Conservation (phyloP, 2,113 vertebrate genomes). For the Tachycineta bicolor region DNA sequence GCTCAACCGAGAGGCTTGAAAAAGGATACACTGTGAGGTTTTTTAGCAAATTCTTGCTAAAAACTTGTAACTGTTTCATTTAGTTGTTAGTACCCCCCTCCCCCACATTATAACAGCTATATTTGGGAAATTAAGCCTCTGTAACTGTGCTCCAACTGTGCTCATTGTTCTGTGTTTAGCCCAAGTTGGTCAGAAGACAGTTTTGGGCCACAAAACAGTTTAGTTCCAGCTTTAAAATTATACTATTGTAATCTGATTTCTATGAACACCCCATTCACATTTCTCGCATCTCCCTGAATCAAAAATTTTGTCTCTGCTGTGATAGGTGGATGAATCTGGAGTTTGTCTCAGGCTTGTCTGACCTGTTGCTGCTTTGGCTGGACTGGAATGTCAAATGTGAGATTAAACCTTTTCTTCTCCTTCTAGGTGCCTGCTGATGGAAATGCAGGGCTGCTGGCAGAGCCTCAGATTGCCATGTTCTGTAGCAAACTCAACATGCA, state of each 20-base stretch:
- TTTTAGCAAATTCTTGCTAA: background rate
- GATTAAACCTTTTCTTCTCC: background rate
- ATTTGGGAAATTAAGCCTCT: background rate
- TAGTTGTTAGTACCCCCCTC: background rate
- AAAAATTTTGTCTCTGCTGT: background rate
- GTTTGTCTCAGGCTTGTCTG: background rate
- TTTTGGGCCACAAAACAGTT: background rate
- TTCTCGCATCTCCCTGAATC: background rate
- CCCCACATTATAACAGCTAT: rapidly evolving
- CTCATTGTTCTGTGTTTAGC: background rate
- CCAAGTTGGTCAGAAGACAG: rapidly evolving
- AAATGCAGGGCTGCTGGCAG: conserved; percentile 89
- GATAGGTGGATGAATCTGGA: background rate
- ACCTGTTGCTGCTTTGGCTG: background rate
- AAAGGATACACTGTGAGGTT: background rate
- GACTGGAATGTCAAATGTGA: background rate
- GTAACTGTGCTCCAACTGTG: rapidly evolving
- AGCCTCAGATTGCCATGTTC: conserved; percentile 98
- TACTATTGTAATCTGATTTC: background rate
- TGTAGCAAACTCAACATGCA: conserved; percentile 98
- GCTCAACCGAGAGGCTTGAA: background rate
- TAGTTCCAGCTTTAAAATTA: background rate
- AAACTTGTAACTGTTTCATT: background rate
- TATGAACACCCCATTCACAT: rapidly evolving
- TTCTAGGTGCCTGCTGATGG: conserved; percentile 91